Conservation (phyloP, 2,113 vertebrate species). For the Urocolius indicus region DNA sequence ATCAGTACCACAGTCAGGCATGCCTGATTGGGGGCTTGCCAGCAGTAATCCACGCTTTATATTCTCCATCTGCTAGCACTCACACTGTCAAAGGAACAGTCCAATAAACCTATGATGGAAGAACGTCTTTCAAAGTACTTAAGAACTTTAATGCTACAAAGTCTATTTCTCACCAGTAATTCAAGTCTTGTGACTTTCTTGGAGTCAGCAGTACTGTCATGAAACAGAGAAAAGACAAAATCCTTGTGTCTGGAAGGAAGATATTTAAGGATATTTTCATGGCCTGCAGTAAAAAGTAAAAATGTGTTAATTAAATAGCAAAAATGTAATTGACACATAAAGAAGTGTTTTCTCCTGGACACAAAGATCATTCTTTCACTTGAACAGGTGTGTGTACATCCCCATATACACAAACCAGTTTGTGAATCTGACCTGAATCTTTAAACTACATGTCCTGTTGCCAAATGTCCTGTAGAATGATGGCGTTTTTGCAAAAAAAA, state of each 20-base stretch:
- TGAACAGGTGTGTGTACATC: neutral
- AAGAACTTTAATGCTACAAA: constrained; percentile 48
- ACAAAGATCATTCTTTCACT: neutral
- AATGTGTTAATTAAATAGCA: neutral
- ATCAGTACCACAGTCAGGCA: neutral
- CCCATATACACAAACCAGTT: neutral
- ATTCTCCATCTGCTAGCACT: neutral
- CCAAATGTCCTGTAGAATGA: neutral
- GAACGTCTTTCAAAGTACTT: constrained; percentile 51
- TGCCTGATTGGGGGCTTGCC: neutral
- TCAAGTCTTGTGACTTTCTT: constrained; percentile 35
- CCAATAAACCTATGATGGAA: neutral
- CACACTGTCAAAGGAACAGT: neutral
- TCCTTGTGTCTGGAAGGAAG: neutral
- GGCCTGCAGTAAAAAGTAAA: neutral
- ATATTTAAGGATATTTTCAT: neutral
- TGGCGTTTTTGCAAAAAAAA: neutral
- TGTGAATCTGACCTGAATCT: neutral
- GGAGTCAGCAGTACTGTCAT: neutral
- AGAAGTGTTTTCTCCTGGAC: neutral
- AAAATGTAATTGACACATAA: neutral
- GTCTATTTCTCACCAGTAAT: constrained; percentile 62
- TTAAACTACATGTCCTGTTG: neutral
- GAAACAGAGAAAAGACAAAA: neutral
- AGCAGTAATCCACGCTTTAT: neutral